Evolutionary conservation across 2,888 invertebrate species (phyloP).

Genomic region (Trissoscelio sp.): DNA sequence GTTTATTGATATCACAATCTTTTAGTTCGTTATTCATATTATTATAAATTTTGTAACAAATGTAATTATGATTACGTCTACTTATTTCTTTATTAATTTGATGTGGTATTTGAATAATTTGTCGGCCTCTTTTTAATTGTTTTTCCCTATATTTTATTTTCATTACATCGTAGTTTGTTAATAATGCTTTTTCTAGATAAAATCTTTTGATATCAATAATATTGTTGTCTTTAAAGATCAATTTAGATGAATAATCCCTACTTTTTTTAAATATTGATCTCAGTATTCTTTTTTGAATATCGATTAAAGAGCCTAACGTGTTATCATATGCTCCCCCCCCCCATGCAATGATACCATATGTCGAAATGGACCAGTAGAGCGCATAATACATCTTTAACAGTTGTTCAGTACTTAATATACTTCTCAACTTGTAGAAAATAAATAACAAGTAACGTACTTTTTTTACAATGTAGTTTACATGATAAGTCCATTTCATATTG

Average conservation of each 20-base stretch:
- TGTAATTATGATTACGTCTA: not conserved
- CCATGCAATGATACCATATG: too few species aligned
- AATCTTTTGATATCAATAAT: slow-evolving; percentile 3
- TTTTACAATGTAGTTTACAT: too few species aligned
- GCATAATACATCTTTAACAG: not conserved
- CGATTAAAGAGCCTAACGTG: not conserved
- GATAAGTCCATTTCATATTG: too few species aligned
- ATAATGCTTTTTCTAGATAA: slow-evolving; percentile 3
- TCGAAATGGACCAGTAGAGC: too few species aligned
- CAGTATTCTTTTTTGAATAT: not conserved
- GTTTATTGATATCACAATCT: not conserved
- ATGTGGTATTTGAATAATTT: too few species aligned
- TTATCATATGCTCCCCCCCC: too few species aligned
- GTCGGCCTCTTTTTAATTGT: not conserved
- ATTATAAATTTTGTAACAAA: not conserved
- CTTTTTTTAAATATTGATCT: slow-evolving; percentile 1
- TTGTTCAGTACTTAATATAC: too few species aligned
- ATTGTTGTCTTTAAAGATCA: not conserved
- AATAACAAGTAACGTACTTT: too few species aligned
- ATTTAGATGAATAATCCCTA: not conserved
- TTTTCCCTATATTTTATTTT: not conserved
- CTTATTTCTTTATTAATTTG: not conserved
- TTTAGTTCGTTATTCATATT: not conserved
- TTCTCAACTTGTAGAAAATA: too few species aligned
- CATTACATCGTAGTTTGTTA: not conserved